Evolutionary conservation across 2,113 vertebrate genomes (phyloP).

Genomic region (Gobiocypris rarus): DNA sequence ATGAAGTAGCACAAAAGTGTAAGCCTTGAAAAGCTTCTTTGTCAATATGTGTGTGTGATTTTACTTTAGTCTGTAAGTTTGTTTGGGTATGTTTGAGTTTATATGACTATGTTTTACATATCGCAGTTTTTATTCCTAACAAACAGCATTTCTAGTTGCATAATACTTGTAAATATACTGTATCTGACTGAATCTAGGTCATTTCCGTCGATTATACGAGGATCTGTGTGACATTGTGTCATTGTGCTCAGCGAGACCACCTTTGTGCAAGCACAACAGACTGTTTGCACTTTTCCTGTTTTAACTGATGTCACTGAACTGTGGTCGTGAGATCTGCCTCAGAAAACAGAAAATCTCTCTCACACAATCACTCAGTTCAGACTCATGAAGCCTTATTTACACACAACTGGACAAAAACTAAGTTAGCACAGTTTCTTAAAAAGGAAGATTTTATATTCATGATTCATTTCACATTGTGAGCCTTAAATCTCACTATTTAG

Average conservation of each 20-base stretch:
- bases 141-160: background rate
- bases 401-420: background rate
- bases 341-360: background rate
- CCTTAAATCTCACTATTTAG: background rate
- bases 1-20: too few relatives aligned
- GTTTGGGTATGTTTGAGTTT: background rate
- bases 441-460: background rate
- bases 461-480: background rate
- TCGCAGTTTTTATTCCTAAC: background rate
- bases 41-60: too few relatives aligned
- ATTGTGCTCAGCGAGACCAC: slow-evolving; percentile 12
- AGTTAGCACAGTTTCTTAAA: background rate
- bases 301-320: background rate
- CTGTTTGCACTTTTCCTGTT: slow-evolving; percentile 19
- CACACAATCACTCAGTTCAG: background rate
- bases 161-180: background rate
- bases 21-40: too few relatives aligned
- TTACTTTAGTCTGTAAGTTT: too few relatives aligned
- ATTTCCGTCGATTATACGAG: background rate
- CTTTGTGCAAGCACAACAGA: slow-evolving; percentile 24
- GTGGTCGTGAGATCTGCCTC: slow-evolving; percentile 4
- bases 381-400: background rate
- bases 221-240: background rate
- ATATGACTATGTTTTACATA: background rate
- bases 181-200: slow-evolving; percentile 16